Conservation (phyloP, 2,888 invertebrate species). For the Ferdinandea cuprea region DNA sequence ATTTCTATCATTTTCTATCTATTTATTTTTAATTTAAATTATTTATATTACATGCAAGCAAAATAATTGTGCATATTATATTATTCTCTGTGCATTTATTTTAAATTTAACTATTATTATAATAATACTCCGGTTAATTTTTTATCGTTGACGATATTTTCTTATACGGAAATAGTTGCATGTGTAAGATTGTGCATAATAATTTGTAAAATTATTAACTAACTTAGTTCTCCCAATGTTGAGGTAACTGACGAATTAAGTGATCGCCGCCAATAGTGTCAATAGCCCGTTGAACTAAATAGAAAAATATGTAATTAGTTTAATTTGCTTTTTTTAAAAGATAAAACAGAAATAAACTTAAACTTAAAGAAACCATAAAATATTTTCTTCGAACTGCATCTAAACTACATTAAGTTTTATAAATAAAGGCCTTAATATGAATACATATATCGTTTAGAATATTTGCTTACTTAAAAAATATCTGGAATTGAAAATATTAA, state of each 20-base stretch:
- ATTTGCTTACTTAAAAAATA: neutral
- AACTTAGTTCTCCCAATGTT: constrained; percentile 12
- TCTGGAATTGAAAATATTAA: neutral
- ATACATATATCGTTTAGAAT: neutral
- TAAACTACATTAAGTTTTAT: neutral
- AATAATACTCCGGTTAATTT: too few relatives aligned
- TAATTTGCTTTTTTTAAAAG: too few relatives aligned
- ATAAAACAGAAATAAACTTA: neutral
- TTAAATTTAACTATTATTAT: too few relatives aligned
- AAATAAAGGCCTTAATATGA: neutral
- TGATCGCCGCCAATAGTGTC: constrained; percentile 55
- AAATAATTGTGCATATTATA: too few relatives aligned
- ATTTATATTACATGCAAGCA: too few relatives aligned
- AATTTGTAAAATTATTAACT: too few relatives aligned
- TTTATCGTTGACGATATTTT: too few relatives aligned
- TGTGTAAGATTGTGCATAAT: too few relatives aligned
- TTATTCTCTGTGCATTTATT: too few relatives aligned
- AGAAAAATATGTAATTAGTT: neutral
- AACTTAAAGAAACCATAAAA: neutral
- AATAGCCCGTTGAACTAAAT: constrained; percentile 45
- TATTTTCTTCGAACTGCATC: constrained; percentile 28
- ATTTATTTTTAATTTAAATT: too few relatives aligned
- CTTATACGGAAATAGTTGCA: too few relatives aligned
- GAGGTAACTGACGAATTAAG: constrained; percentile 30
- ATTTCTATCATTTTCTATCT: too few relatives aligned